phyloP scores from a whole-genome alignment of 2,888 invertebrate genomes.

The Gerris lacustris region DNA sequence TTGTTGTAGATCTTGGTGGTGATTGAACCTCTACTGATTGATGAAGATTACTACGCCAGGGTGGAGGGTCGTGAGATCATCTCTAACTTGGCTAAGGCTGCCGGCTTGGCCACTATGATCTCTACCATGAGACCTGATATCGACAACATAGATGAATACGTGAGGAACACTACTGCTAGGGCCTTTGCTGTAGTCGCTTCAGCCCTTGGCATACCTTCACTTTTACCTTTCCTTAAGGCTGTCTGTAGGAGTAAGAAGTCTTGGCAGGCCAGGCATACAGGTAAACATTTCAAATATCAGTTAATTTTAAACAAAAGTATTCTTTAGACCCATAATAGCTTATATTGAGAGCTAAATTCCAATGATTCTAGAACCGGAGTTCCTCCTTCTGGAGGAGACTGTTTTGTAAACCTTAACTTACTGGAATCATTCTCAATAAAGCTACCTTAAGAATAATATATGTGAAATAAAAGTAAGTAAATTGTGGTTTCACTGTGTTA shows the following conservation, averaged over 20 bases:
- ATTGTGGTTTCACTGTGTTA: no score
- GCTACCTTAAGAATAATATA: no score
- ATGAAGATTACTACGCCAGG: conserved; percentile 99
- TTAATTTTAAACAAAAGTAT: background rate
- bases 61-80: conserved; percentile 99
- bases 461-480: no score
- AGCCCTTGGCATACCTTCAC: conserved; percentile 92
- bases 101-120: conserved; percentile 98
- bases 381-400: no score
- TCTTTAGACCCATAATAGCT: no score
- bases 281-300: conserved; percentile 20
- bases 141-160: conserved; percentile 98
- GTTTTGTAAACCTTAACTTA: no score
- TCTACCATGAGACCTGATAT: conserved; percentile 99
- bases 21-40: conserved; percentile 94
- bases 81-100: conserved; percentile 97
- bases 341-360: no score
- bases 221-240: conserved; percentile 94
- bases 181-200: conserved; percentile 99
- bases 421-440: no score
- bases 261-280: conserved; percentile 71
- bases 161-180: conserved; percentile 96
- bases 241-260: conserved; percentile 99
- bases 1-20: conserved; percentile 76
- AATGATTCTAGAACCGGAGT: no score